phyloP scores from a whole-genome alignment of 1,140 invertebrate genomes.

The Halictus rubicundus region DNA sequence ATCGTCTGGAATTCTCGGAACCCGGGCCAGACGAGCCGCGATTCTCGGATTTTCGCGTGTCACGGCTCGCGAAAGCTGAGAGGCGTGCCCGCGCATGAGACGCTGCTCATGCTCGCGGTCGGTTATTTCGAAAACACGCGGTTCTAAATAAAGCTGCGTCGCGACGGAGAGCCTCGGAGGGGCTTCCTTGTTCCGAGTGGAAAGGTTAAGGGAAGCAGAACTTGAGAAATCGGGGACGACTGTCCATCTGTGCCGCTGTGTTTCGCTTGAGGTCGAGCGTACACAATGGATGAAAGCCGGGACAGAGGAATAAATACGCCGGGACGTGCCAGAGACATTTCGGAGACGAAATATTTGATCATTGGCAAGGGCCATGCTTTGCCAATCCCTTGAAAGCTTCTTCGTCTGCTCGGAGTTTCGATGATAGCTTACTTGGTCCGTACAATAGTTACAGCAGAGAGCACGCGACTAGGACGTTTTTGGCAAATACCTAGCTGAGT shows the following conservation, averaged over 20 bases:
- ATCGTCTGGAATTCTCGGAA: too few species aligned
- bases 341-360: too few species aligned
- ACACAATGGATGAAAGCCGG: background rate
- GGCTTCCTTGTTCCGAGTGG: slow-evolving; percentile 10
- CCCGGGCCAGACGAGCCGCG: background rate
- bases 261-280: slow-evolving; percentile 9
- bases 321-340: background rate
- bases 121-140: slow-evolving; percentile 13
- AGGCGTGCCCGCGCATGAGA: background rate
- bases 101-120: too few species aligned
- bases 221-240: background rate
- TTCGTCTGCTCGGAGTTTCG: too few species aligned
- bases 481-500: too few species aligned
- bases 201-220: slow-evolving; percentile 9
- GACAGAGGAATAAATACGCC: background rate
- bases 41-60: background rate
- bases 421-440: too few species aligned
- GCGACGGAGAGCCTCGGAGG: background rate
- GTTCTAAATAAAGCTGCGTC: slow-evolving; percentile 29
- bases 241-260: background rate
- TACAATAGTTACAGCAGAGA: too few species aligned
- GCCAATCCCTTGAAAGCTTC: too few species aligned
- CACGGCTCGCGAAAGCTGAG: background rate
- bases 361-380: too few species aligned
- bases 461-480: too few species aligned